Evolutionary conservation across 2,797 vertebrate genomes (phyloP).

Genomic region (Selene dorsalis): DNA sequence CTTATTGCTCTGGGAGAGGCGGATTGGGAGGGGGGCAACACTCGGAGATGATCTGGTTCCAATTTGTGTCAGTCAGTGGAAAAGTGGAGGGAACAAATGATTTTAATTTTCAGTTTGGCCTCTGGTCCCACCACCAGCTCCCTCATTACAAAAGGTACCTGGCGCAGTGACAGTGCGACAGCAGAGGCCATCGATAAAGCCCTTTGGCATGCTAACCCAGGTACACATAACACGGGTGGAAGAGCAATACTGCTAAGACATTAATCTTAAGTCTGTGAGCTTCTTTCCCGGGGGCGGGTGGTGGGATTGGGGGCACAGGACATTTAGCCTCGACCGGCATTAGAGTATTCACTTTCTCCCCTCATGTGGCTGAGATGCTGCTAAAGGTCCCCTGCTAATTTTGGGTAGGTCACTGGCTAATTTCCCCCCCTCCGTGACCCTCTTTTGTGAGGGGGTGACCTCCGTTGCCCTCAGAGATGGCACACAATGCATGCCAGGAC

Average conservation of each 20-base stretch:
- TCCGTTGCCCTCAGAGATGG: constrained; percentile 75
- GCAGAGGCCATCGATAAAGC: constrained; percentile 49
- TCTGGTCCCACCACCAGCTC: constrained; percentile 53
- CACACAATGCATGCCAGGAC: constrained; percentile 87
- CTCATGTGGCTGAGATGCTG: constrained; percentile 80
- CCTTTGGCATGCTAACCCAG: constrained; percentile 25
- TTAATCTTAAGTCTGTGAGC: constrained; percentile 64
- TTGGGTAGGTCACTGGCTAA: constrained; percentile 84
- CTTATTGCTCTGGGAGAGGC: constrained; percentile 73
- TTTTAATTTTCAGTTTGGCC: constrained; percentile 71
- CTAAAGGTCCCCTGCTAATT: constrained; percentile 80
- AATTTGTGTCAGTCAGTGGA: constrained; percentile 81
- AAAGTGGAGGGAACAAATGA: constrained; percentile 72
- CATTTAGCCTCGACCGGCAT: constrained; percentile 47
- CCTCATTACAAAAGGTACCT: constrained; percentile 68
- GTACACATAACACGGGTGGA: constrained; percentile 26
- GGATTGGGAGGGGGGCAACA: constrained; percentile 44
- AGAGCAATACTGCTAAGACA: constrained; percentile 34
- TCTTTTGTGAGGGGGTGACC: constrained; percentile 84
- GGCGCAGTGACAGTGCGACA: constrained; percentile 47
- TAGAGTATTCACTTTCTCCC: constrained; percentile 82
- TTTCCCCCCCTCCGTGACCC: constrained; percentile 84
- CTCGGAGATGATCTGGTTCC: constrained; percentile 80
- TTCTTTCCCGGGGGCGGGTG: constrained; percentile 6
- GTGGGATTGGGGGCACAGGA: constrained; percentile 1